These are phyloP conservation scores for Oreohelix idahoensis DNA, from an alignment of 1,140 invertebrate species.

Conservation along the genomic window DNA sequence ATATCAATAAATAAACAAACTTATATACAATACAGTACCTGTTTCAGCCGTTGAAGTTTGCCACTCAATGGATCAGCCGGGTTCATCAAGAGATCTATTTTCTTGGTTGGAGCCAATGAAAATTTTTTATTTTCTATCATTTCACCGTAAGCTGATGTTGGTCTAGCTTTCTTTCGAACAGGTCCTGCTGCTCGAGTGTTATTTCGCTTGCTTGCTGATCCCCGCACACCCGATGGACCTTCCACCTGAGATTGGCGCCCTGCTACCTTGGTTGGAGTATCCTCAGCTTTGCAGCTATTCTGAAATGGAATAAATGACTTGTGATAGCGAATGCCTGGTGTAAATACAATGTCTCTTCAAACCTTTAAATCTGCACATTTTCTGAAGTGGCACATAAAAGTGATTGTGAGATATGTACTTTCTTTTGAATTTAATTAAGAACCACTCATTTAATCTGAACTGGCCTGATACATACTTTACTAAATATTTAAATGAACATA, in stretches of 20 bases:
- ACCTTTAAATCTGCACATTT: too few relatives aligned
- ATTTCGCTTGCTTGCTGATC: not conserved
- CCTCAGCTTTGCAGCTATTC: not conserved
- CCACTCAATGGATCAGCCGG: not conserved
- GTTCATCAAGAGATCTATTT: conserved; percentile 16
- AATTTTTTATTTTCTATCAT: not conserved
- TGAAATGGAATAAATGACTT: not conserved
- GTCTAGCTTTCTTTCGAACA: conserved; percentile 5
- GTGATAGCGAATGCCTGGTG: too few relatives aligned
- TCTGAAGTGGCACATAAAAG: too few relatives aligned
- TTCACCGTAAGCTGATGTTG: not conserved
- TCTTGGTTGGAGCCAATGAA: conserved; percentile 29
- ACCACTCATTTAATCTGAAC: too few relatives aligned
- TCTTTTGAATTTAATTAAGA: too few relatives aligned
- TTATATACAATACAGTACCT: conserved; percentile 17
- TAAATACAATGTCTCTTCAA: too few relatives aligned
- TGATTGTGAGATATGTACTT: too few relatives aligned
- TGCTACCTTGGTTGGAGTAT: not conserved
- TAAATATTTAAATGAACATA: too few relatives aligned
- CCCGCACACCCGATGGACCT: too few relatives aligned
- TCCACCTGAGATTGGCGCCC: not conserved
- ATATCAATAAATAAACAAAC: too few relatives aligned
- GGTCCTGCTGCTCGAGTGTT: not conserved
- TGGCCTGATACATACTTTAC: too few relatives aligned
- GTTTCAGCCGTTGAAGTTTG: conserved; percentile 22